Conservation (phyloP, 2,888 invertebrate genomes). For the Nomada flava region DNA sequence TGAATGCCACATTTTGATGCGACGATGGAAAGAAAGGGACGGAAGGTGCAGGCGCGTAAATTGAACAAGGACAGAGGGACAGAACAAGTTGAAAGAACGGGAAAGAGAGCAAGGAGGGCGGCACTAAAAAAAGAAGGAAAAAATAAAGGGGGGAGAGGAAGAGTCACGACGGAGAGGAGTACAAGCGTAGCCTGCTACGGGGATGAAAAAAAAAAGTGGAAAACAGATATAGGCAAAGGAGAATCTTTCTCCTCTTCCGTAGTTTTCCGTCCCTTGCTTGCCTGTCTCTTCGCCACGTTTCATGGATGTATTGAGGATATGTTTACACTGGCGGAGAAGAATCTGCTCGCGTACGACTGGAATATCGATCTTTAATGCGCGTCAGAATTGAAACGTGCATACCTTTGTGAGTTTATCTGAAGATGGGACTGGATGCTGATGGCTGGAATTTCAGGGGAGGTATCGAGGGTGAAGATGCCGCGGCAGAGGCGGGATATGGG, state of each 20-base stretch:
- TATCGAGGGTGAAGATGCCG: background rate
- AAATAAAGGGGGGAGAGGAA: constrained; percentile 18
- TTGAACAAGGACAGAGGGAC: background rate
- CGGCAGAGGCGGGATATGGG: background rate
- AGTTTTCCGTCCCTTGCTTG: background rate
- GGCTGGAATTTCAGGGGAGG: background rate
- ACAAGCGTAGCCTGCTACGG: constrained; percentile 56
- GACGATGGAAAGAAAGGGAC: constrained; percentile 70
- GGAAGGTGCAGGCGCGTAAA: constrained; percentile 8
- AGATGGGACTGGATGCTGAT: background rate
- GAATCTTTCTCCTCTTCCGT: constrained; percentile 62
- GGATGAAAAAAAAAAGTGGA: constrained; percentile 72
- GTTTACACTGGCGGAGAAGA: constrained; percentile 63
- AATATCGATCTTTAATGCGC: constrained; percentile 67
- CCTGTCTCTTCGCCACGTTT: constrained; percentile 31
- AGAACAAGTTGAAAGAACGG: constrained; percentile 43
- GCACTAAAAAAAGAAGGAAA: constrained; percentile 46
- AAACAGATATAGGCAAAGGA: constrained; percentile 75
- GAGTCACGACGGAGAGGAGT: constrained; percentile 53
- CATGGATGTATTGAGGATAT: constrained; percentile 63
- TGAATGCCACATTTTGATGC: constrained; percentile 82
- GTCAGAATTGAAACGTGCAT: constrained; percentile 62
- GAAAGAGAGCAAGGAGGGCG: constrained; percentile 56
- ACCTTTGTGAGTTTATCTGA: constrained; percentile 45
- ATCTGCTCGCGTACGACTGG: constrained; percentile 56